phyloP scores from a whole-genome alignment of 1,140 invertebrate species.

The Euborellia annulipes region DNA sequence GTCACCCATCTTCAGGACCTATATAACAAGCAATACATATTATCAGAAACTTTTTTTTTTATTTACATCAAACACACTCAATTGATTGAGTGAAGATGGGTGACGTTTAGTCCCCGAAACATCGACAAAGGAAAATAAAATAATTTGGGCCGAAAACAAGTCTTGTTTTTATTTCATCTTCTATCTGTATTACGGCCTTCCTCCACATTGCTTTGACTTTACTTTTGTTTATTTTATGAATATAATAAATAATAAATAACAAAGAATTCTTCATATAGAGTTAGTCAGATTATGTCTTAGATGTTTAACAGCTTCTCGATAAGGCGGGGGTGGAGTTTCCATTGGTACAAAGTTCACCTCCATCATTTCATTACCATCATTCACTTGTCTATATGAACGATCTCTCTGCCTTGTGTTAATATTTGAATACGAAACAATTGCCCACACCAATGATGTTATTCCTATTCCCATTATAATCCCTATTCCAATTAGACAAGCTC shows the following conservation, averaged over 20 bases:
- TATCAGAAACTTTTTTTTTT: too few relatives aligned
- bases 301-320: not conserved
- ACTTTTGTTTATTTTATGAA: not conserved
- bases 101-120: too few relatives aligned
- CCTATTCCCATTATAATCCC: not conserved
- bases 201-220: not conserved
- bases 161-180: not conserved
- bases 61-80: too few relatives aligned
- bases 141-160: not conserved
- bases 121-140: not conserved
- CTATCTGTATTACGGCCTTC: not conserved
- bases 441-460: not conserved
- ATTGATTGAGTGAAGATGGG: too few relatives aligned
- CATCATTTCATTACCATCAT: not conserved
- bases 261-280: not conserved
- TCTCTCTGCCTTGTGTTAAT: not conserved
- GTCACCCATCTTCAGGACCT: too few relatives aligned
- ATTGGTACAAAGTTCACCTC: not conserved
- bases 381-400: not conserved
- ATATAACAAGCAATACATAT: too few relatives aligned
- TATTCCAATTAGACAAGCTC: too few relatives aligned
- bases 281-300: not conserved
- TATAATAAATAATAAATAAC: not conserved
- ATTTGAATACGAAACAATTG: not conserved
- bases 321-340: slow-evolving; percentile 2